Conservation (phyloP, 2,113 vertebrate species). For the Phyllostomus discolor region DNA sequence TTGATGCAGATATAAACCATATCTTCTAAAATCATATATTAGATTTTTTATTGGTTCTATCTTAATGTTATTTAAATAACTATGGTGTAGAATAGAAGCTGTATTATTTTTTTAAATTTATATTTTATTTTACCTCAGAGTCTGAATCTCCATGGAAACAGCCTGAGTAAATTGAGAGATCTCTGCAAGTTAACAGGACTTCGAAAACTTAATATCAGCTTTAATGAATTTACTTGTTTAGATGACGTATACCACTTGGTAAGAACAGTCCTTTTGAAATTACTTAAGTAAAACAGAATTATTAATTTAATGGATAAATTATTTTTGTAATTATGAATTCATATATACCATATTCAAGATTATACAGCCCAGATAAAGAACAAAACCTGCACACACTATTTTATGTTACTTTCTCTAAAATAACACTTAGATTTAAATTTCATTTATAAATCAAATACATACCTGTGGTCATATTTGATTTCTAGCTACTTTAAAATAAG, state of each 20-base stretch:
- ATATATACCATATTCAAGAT: background rate
- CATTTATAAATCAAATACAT: background rate
- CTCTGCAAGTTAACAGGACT: slow-evolving; percentile 81
- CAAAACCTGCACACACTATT: background rate
- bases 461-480: background rate
- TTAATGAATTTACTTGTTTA: slow-evolving; percentile 86
- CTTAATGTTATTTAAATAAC: slow-evolving; percentile 27
- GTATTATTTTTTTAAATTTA: background rate
- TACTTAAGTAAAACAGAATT: slow-evolving; percentile 22
- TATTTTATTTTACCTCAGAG: slow-evolving; percentile 70
- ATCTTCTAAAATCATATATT: background rate
- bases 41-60: background rate
- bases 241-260: slow-evolving; percentile 87
- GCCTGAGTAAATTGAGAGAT: slow-evolving; percentile 83
- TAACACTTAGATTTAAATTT: background rate
- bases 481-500: slow-evolving; percentile 16
- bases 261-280: slow-evolving; percentile 55
- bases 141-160: slow-evolving; percentile 88
- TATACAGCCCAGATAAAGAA: background rate
- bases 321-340: slow-evolving; percentile 1
- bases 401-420: slow-evolving; percentile 18
- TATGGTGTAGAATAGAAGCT: background rate
- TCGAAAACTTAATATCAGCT: slow-evolving; percentile 84
- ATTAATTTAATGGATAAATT: background rate
- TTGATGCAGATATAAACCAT: background rate